A percentile compares a stretch with the other conserved stretches of the same genome.
Conservation (phyloP, 2,113 vertebrate species). For the Melanerpes formicivorus region DNA sequence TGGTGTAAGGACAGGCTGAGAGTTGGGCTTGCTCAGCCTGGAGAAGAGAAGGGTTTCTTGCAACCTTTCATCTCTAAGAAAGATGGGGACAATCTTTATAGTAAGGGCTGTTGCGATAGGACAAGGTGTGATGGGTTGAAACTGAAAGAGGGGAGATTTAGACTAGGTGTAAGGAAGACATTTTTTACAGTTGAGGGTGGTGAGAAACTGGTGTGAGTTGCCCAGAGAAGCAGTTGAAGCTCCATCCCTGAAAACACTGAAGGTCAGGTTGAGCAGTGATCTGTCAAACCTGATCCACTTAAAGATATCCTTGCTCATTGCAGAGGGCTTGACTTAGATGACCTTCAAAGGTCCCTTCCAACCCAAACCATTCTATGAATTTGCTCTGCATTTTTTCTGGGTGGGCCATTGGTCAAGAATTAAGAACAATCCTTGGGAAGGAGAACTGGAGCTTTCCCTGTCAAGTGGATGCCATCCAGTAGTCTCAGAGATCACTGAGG, state of each 20-base stretch:
- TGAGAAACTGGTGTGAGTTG: neutral
- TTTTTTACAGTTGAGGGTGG: neutral
- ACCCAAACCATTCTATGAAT: neutral
- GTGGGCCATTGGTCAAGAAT: neutral
- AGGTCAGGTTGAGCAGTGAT: too few relatives aligned
- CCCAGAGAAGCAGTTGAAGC: neutral
- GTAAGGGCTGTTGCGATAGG: too few relatives aligned
- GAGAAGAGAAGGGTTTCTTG: neutral
- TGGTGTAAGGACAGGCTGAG: neutral
- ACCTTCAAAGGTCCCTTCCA: neutral
- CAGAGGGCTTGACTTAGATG: neutral
- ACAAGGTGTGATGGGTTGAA: too few relatives aligned
- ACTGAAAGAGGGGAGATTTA: neutral
- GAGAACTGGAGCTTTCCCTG: neutral
- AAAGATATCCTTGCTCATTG: too few relatives aligned
- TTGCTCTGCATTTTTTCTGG: neutral
- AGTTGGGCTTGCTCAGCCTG: neutral
- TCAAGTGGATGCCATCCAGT: neutral
- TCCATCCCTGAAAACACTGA: neutral
- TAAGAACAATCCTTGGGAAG: neutral
- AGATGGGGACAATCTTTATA: too few relatives aligned
- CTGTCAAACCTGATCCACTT: too few relatives aligned
- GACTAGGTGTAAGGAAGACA: neutral
- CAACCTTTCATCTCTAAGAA: too few relatives aligned
- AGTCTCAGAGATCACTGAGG: neutral